Evolutionary conservation across 2,888 invertebrate genomes (phyloP), one percentile per base, ranked within the genome.

Genomic region (Amphipoea lucens): DNA sequence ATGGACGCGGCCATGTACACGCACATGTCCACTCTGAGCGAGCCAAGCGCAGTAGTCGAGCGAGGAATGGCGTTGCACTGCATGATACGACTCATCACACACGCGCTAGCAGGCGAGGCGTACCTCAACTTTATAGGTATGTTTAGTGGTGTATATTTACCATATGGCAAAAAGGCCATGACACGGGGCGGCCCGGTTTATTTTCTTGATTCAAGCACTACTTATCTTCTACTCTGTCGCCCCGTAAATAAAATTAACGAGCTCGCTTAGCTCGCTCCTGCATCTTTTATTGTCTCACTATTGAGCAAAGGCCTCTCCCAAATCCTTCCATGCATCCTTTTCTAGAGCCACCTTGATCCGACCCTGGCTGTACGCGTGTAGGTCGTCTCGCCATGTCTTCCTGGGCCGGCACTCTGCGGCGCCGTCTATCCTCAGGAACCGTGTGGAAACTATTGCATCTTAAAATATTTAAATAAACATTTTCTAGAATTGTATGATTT

Each of bases 1-100:
- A 99, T 99, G 99, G 99, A 99, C 96, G 99, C 99, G 89, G 99
- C 99, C 89, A 99, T 99, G 99, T 99, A 99, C 95, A 98, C 98
- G 0, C 98, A 98, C 95, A 99, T 99, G 99, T 99, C 99, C 63
- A 97, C 97, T 0, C 2, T 98, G 9, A 98, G 98, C 75, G 98
- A 97, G 4, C 97, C 98, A 0, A 98, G 97, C 86, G 90, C 97
- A 0, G 97, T 99, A 71, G 98, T 99, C 84, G 99, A 98, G 94
- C 97, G 99, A 60, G 99, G 99, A 6, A 97, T 99, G 77, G 99
- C 99, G 45, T 97, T 99, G 85, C 99, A 99, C 96, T 99, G 99
- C 97, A 98, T 99, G 97, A 99, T 99, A 89, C 97, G 99, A 2
- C 97, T 99, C 76, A 97, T 99, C 87, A 99, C 99, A 0, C 98